phyloP scores from a whole-genome alignment of 2,888 invertebrate species.

The Platycnemis pennipes region DNA sequence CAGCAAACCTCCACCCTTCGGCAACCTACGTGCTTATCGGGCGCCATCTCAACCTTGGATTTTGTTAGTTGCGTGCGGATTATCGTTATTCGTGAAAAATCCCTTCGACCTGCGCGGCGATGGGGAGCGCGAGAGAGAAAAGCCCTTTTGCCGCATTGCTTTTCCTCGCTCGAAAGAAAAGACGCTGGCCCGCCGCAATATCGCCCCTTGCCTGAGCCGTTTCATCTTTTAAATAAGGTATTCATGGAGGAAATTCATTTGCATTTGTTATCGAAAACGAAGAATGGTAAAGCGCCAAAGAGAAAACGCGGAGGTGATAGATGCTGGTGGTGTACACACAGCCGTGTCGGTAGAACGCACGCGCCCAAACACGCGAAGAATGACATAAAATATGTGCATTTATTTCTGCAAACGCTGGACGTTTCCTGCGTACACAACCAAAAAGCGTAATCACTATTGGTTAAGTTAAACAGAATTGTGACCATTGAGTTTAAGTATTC shows the following conservation, averaged over 20 bases:
- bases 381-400: too few species aligned
- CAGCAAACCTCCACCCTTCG: neutral
- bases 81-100: neutral
- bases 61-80: conserved; percentile 20
- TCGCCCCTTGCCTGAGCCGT: neutral
- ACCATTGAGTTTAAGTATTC: too few species aligned
- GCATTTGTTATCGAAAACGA: neutral
- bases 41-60: neutral
- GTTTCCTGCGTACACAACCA: too few species aligned
- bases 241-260: neutral
- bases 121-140: neutral
- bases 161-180: neutral
- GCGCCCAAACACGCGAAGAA: too few species aligned
- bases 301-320: neutral
- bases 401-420: too few species aligned
- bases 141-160: neutral
- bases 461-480: too few species aligned
- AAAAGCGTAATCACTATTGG: too few species aligned
- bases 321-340: too few species aligned
- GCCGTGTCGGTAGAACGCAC: too few species aligned
- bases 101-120: neutral
- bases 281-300: neutral
- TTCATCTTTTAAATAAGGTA: neutral
- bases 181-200: neutral
- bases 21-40: neutral